These are phyloP conservation scores for Eupithecia subumbrata DNA, from an alignment of 2,888 invertebrate genomes.

Conservation along the genomic window DNA sequence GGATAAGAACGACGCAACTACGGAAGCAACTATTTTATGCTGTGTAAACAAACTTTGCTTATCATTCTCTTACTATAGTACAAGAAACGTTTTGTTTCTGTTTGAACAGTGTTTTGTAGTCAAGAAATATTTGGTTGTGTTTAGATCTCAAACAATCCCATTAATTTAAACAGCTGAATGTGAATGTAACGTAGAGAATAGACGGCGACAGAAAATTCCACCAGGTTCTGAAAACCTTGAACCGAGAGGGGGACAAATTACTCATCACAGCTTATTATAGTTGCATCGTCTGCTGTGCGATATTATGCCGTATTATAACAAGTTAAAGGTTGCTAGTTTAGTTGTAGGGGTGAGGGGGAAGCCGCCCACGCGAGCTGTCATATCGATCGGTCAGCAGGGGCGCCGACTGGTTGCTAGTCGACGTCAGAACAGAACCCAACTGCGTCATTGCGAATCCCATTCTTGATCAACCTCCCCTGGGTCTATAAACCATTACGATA, in stretches of 20 bases:
- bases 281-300: constrained; percentile 37
- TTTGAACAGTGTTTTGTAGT: not conserved
- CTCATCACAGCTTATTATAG: constrained; percentile 31
- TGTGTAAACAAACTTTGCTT: constrained; percentile 23
- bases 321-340: constrained; percentile 57
- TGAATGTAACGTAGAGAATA: not conserved
- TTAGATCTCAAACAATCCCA: not conserved
- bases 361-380: constrained; percentile 66
- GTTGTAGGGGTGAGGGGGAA: constrained; percentile 57
- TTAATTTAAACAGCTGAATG: not conserved
- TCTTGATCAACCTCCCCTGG: constrained; percentile 54
- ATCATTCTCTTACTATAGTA: not conserved
- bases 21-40: constrained; percentile 21
- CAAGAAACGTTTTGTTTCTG: constrained; percentile 1
- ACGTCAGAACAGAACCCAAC: constrained; percentile 66
- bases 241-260: constrained; percentile 30
- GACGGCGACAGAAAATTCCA: not conserved
- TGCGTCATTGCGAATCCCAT: constrained; percentile 73
- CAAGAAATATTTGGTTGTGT: not conserved
- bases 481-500: constrained; percentile 37
- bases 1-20: constrained; percentile 32
- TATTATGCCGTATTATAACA: constrained; percentile 43
- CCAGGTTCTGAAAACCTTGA: constrained; percentile 25
- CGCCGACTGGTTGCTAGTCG: constrained; percentile 59
- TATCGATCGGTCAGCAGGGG: constrained; percentile 73